Evolutionary conservation across 2,888 invertebrate species (phyloP).

Genomic region (Gryllus longicercus): DNA sequence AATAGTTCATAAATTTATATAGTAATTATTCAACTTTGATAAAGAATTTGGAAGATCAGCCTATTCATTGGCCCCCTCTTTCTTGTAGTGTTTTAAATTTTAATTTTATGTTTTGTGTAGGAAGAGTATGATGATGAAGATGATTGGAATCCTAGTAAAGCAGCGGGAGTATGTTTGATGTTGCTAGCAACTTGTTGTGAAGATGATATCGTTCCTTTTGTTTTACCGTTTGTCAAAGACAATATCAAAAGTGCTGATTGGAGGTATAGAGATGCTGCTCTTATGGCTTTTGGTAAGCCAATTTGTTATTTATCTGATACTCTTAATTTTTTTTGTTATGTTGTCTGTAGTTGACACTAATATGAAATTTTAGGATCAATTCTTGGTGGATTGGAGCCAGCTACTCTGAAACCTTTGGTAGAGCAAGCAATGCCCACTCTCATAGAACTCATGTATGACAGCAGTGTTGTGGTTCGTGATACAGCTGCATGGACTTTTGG

Average conservation of each 20-base stretch:
- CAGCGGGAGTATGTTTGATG: constrained; percentile 98
- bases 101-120: constrained; percentile 39
- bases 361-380: constrained; percentile 57
- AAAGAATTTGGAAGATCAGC: too few relatives aligned
- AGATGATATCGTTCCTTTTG: constrained; percentile 92
- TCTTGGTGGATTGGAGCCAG: constrained; percentile 84
- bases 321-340: background rate
- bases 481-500: constrained; percentile 99
- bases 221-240: constrained; percentile 91
- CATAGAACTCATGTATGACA: constrained; percentile 91
- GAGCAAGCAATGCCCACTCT: constrained; percentile 96
- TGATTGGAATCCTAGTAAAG: constrained; percentile 99
- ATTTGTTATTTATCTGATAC: background rate
- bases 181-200: constrained; percentile 95
- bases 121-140: constrained; percentile 97
- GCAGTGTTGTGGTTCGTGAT: constrained; percentile 90
- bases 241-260: constrained; percentile 92
- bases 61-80: background rate
- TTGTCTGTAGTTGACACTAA: background rate
- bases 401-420: constrained; percentile 85
- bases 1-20: background rate
- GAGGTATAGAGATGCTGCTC: constrained; percentile 90
- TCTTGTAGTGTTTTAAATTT: constrained; percentile 19
- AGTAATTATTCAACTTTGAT: too few relatives aligned
- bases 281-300: constrained; percentile 91